phyloP scores from a whole-genome alignment of 1,140 invertebrate species.

The Pseudomyrmex sp. region DNA sequence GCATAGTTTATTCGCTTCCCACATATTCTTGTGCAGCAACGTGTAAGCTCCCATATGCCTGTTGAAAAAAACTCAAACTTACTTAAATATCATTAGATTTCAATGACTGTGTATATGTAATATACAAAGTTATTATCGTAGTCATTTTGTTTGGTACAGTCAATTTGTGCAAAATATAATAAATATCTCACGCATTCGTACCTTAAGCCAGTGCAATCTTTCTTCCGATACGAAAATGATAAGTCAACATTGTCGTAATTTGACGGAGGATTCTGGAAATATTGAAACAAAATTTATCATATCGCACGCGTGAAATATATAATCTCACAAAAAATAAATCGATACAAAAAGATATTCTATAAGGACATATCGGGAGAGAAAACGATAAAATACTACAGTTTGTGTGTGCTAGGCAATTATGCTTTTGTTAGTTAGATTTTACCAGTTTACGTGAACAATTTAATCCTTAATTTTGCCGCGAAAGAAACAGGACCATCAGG shows the following conservation, averaged over 20 bases:
- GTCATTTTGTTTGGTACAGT: neutral
- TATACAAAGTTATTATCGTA: too few species aligned
- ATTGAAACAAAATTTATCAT: neutral
- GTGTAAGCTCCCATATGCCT: slow-evolving; percentile 76
- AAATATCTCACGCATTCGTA: slow-evolving; percentile 27
- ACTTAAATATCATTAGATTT: neutral
- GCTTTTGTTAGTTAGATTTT: slow-evolving; percentile 55
- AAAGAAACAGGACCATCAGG: slow-evolving; percentile 55
- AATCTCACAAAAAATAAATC: neutral
- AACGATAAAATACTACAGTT: slow-evolving; percentile 36
- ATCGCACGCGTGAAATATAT: neutral
- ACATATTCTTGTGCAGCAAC: slow-evolving; percentile 76
- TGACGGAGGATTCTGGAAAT: slow-evolving; percentile 68
- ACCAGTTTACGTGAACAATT: slow-evolving; percentile 44
- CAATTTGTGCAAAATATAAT: neutral
- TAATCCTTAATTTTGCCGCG: slow-evolving; percentile 55
- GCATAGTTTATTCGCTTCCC: slow-evolving; percentile 75
- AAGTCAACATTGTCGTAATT: slow-evolving; percentile 80
- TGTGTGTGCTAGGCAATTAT: slow-evolving; percentile 41
- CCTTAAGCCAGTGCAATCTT: slow-evolving; percentile 77
- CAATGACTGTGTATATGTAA: too few species aligned
- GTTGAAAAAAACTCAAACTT: slow-evolving; percentile 50
- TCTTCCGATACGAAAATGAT: slow-evolving; percentile 75
- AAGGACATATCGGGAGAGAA: neutral
- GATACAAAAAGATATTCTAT: neutral